Base-by-base conservation (phyloP, 2,888 invertebrate species). In the Torymus texanus region DNA sequence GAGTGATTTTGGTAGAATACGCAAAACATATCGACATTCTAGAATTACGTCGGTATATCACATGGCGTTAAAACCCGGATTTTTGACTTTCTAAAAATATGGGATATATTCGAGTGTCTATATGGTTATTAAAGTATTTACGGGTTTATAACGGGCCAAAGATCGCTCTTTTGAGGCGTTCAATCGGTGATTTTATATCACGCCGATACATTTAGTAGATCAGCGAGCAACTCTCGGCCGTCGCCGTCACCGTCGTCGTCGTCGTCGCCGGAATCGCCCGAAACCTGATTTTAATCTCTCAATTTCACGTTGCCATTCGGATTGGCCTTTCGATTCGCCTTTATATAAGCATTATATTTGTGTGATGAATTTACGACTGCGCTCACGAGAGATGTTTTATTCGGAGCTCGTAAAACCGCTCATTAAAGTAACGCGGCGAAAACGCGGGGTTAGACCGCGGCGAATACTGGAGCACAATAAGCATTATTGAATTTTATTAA, bases 201-300 rank as follows among this genome's bases (percentile, higher is more conserved):
- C 8, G 8, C 8, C 41, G 1, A 59, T 61, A n/a, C 16, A 65
- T 76, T 70, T 63, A 51, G 24, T 56, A 12, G 41, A 14, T 55
- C 41, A 41, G 41, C 41, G 1, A 41, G 41, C 41, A 51, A 3
- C n/a, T 72, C 59, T 58, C 59, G 41, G 16, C 13, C 12, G 5
- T 1, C 8, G n/a, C n/a, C n/a, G n/a, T n/a, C n/a, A n/a, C n/a
- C n/a, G n/a, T 41, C 41, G 8, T 41, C 5, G 41, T 41, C 41
- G 41, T 8, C 41, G 41, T 29, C 41, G 8, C 10, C 41, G 8
- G 41, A 41, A 41, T 41, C 41, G 41, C 5, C 41, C 41, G 41
- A 55, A 41, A 67, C 16, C 59, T 51, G 71, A 77, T 72, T n/a
- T 66, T 72, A 66, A 77, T 77, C 63, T 72, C 55, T 59, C 2